These are phyloP conservation scores for Momotus momota DNA, from an alignment of 2,797 vertebrate species.

Conservation along the genomic window DNA sequence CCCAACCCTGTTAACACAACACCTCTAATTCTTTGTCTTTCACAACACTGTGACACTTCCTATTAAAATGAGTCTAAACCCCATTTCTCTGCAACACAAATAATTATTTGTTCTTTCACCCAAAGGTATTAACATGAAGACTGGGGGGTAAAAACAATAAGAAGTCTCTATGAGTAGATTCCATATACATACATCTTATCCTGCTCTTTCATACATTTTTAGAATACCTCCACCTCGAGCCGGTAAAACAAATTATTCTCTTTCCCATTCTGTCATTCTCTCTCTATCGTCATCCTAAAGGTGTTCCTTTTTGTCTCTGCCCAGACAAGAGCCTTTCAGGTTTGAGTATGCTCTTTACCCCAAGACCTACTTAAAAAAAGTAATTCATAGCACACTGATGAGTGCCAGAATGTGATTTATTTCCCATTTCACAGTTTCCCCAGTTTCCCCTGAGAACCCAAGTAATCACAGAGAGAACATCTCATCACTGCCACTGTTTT, in stretches of 20 bases:
- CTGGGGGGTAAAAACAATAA: conserved; percentile 48
- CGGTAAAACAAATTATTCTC: conserved; percentile 43
- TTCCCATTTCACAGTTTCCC: conserved; percentile 41
- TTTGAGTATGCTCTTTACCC: conserved; percentile 20
- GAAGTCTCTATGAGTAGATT: not conserved
- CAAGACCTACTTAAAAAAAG: conserved; percentile 49
- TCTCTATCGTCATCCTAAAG: conserved; percentile 30
- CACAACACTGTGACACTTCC: conserved; percentile 36
- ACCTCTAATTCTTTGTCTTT: conserved; percentile 48
- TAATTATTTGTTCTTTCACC: conserved; percentile 62
- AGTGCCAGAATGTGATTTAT: conserved; percentile 60
- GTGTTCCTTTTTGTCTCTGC: conserved; percentile 6
- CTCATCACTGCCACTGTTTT: conserved; percentile 33
- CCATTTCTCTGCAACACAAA: conserved; percentile 47
- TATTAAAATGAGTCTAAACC: conserved; percentile 58
- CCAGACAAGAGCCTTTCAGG: conserved; percentile 40
- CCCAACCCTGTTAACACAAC: conserved; percentile 29
- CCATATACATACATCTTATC: not conserved
- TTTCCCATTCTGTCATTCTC: conserved; percentile 25
- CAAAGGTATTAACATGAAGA: conserved; percentile 46
- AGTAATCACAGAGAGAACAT: conserved; percentile 31
- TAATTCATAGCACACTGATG: conserved; percentile 17
- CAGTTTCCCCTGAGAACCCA: conserved; percentile 28
- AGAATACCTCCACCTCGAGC: not conserved
- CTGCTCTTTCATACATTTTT: conserved; percentile 37